These are phyloP conservation scores for Cydia fagiglandana DNA, from an alignment of 1,140 invertebrate species.

Conservation along the genomic window DNA sequence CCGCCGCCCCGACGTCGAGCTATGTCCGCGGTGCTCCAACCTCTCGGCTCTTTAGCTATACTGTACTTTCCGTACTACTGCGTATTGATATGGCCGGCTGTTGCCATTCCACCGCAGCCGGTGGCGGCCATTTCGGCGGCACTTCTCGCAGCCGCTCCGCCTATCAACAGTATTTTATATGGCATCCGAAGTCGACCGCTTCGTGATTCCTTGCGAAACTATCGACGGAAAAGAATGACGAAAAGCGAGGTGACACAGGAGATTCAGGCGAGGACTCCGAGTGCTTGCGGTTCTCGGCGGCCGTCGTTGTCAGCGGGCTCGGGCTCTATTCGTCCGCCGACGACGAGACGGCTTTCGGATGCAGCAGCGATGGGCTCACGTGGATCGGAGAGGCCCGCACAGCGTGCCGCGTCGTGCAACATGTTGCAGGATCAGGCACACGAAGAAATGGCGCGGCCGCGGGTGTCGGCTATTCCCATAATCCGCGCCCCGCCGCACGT, in stretches of 20 bases:
- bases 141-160: conserved; percentile 84
- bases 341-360: conserved; percentile 83
- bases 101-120: conserved; percentile 74
- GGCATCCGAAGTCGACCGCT: conserved; percentile 86
- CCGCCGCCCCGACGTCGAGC: conserved; percentile 82
- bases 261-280: conserved; percentile 88
- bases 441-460: conserved; percentile 66
- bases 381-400: conserved; percentile 67
- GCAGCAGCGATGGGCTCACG: conserved; percentile 80
- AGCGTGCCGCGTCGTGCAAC: conserved; percentile 73
- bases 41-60: conserved; percentile 85
- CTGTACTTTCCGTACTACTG: conserved; percentile 88
- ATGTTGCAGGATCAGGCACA: conserved; percentile 77
- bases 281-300: conserved; percentile 85
- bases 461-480: conserved; percentile 67
- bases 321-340: conserved; percentile 81
- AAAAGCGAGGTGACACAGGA: conserved; percentile 89
- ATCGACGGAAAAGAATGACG: conserved; percentile 89
- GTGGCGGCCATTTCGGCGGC: conserved; percentile 82
- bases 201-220: conserved; percentile 86
- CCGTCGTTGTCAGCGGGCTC: conserved; percentile 85
- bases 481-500: conserved; percentile 77
- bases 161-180: conserved; percentile 87
- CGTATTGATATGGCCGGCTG: conserved; percentile 84
- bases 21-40: conserved; percentile 84